These are phyloP conservation scores for Oasisia sp. DNA, from an alignment of 2,888 invertebrate genomes.

Conservation along the genomic window DNA sequence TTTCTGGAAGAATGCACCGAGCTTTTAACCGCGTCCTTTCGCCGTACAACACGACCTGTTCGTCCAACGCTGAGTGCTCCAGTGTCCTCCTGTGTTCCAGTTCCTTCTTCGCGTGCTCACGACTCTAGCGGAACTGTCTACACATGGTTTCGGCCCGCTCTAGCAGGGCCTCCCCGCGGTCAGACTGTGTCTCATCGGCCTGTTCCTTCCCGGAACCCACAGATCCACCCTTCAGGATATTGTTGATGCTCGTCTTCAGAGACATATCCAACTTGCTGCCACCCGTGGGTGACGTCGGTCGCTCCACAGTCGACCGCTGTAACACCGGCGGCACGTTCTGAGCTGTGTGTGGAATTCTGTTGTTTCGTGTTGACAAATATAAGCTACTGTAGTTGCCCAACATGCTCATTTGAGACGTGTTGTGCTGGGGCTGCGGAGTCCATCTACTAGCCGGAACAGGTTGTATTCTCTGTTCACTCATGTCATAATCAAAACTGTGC, in stretches of 20 bases:
- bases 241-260: slow-evolving; percentile 1
- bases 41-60: not conserved
- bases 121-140: not conserved
- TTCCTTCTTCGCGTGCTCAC: not conserved
- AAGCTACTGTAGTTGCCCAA: not conserved
- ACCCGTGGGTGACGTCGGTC: not conserved
- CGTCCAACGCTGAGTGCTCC: not conserved
- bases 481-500: not conserved
- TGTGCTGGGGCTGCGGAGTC: not conserved
- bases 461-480: not conserved
- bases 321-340: not conserved
- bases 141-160: not conserved
- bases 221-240: not conserved
- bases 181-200: not conserved
- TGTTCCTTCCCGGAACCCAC: not conserved
- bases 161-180: not conserved
- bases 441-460: not conserved
- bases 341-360: not conserved
- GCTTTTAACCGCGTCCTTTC: not conserved
- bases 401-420: not conserved
- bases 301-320: not conserved
- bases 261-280: slow-evolving; percentile 6
- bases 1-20: not conserved
- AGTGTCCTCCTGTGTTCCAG: not conserved
- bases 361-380: not conserved